Conservation (phyloP, 2,113 vertebrate genomes). For the Dromaius novaehollandiae region DNA sequence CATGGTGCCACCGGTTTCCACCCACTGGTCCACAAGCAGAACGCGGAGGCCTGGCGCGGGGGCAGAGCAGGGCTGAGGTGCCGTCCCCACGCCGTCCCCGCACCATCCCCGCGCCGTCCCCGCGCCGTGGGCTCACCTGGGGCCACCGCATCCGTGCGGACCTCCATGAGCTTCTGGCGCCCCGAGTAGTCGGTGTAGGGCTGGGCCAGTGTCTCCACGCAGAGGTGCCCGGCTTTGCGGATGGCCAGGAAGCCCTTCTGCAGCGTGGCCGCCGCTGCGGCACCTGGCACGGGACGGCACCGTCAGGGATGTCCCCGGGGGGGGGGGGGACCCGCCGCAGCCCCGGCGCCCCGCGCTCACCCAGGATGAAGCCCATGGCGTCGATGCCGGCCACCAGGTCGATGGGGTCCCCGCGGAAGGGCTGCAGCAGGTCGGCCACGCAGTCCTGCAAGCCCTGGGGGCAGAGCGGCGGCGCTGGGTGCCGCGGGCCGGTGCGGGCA, state of each 20-base stretch:
- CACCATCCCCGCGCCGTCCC: rapidly evolving
- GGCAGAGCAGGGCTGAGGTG: neutral
- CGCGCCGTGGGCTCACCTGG: slow-evolving; percentile 62
- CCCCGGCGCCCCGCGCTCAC: slow-evolving; percentile 9
- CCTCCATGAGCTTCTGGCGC: slow-evolving; percentile 82
- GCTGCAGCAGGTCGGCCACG: slow-evolving; percentile 80
- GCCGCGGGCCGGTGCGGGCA: neutral
- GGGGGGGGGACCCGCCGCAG: too few species aligned
- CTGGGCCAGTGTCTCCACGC: slow-evolving; percentile 74
- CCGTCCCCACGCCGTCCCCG: rapidly evolving
- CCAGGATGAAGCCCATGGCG: slow-evolving; percentile 91
- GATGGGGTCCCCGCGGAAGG: slow-evolving; percentile 80
- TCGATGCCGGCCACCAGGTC: slow-evolving; percentile 88
- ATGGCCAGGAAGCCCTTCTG: slow-evolving; percentile 86
- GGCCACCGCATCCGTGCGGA: slow-evolving; percentile 79
- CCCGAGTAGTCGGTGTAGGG: slow-evolving; percentile 83
- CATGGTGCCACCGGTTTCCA: slow-evolving; percentile 91
- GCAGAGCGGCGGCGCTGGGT: neutral
- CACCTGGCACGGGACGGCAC: slow-evolving; percentile 75
- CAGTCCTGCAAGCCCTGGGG: slow-evolving; percentile 85
- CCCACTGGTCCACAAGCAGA: slow-evolving; percentile 89
- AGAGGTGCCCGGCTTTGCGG: slow-evolving; percentile 86
- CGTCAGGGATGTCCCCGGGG: slow-evolving; percentile 44
- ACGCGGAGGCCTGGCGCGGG: slow-evolving; percentile 77
- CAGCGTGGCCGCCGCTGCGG: slow-evolving; percentile 73